phyloP scores from a whole-genome alignment of 2,113 vertebrate genomes.

The Peromyscus leucopus region DNA sequence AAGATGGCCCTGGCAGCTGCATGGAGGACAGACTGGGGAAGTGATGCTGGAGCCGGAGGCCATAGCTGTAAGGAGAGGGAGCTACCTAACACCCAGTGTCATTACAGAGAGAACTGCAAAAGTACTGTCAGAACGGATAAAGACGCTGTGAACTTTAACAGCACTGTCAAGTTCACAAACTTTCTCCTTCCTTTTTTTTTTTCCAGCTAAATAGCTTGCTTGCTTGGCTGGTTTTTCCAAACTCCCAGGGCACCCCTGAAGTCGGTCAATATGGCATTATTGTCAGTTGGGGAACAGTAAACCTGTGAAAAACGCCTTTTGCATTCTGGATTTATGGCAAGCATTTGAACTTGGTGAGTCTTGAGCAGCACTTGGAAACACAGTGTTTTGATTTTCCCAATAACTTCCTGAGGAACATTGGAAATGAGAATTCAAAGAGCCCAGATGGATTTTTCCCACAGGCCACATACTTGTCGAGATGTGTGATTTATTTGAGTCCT shows the following conservation, averaged over 20 bases:
- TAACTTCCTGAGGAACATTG: constrained; percentile 79
- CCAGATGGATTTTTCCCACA: constrained; percentile 36
- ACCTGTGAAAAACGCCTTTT: constrained; percentile 83
- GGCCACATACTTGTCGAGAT: neutral
- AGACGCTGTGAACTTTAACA: constrained; percentile 55
- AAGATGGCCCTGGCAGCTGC: neutral
- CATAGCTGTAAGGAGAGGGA: rapidly evolving
- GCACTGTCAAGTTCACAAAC: constrained; percentile 69
- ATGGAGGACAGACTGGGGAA: neutral
- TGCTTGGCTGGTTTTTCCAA: constrained; percentile 75
- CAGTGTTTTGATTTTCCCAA: constrained; percentile 82
- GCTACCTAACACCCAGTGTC: neutral
- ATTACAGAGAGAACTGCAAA: neutral
- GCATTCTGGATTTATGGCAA: constrained; percentile 81
- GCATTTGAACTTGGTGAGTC: constrained; percentile 79
- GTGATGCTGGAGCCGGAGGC: neutral
- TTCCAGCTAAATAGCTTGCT: constrained; percentile 75
- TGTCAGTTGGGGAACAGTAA: constrained; percentile 83
- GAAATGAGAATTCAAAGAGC: constrained; percentile 73
- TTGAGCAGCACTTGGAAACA: constrained; percentile 77
- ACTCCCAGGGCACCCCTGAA: constrained; percentile 76
- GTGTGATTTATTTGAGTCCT: neutral
- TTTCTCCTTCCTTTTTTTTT: constrained; percentile 56
- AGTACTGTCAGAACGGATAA: neutral
- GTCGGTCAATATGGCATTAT: constrained; percentile 81